Evolutionary conservation across 2,113 vertebrate genomes (phyloP).

Genomic region (Erpornis zantholeuca): DNA sequence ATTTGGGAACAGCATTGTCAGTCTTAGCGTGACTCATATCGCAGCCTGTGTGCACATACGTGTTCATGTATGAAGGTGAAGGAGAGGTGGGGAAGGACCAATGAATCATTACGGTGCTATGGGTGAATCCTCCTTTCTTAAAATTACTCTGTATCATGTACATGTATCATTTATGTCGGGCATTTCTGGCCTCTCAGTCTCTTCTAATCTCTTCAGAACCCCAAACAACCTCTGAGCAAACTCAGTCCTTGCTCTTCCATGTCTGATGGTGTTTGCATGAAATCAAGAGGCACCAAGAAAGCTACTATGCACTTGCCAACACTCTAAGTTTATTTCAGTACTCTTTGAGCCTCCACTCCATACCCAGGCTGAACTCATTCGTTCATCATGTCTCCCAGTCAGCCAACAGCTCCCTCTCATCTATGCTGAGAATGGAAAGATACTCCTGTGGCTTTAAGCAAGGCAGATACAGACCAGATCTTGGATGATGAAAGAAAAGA

Average conservation of each 20-base stretch:
- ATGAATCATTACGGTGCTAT: slow-evolving; percentile 11
- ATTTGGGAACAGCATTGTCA: background rate
- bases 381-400: background rate
- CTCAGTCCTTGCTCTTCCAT: background rate
- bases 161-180: background rate
- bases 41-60: background rate
- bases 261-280: background rate
- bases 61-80: background rate
- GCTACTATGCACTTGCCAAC: background rate
- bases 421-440: background rate
- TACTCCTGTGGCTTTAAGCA: background rate
- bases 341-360: background rate
- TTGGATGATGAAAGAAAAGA: background rate
- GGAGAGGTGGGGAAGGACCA: background rate
- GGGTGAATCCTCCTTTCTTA: slow-evolving; percentile 17
- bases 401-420: background rate
- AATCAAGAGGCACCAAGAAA: background rate
- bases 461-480: background rate
- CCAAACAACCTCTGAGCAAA: slow-evolving; percentile 2
- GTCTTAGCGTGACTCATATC: background rate
- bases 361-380: background rate
- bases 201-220: background rate
- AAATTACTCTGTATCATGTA: background rate
- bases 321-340: background rate
- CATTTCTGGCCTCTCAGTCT: slow-evolving; percentile 2